A percentile compares a stretch with the other conserved stretches of the same genome.
Conservation (phyloP, 2,797 vertebrate genomes). For the Parauchenoglanis ngamensis region DNA sequence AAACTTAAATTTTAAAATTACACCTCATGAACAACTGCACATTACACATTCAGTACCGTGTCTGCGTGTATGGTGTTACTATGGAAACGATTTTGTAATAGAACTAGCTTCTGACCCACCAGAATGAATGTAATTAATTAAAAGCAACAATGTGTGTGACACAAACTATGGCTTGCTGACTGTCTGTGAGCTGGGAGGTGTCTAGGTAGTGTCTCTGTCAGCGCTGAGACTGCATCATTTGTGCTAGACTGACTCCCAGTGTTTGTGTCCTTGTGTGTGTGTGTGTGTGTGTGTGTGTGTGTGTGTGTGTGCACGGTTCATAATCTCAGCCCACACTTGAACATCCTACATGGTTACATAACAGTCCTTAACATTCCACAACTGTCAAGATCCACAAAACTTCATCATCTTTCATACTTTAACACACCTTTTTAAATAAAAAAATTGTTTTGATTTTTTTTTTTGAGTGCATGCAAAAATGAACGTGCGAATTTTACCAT, state of each 20-base stretch:
- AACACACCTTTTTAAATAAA: not conserved
- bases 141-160: not conserved
- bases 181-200: not conserved
- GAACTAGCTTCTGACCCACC: not conserved
- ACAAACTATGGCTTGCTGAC: not conserved
- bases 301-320: not conserved
- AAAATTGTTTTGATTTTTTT: not conserved
- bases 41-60: not conserved
- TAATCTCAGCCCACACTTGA: not conserved
- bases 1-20: not conserved
- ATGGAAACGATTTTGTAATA: not conserved
- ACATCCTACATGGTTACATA: not conserved
- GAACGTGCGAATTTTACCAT: no score
- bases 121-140: not conserved
- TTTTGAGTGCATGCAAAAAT: no score
- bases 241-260: constrained; percentile 9
- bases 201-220: constrained; percentile 37
- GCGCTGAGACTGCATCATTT: constrained; percentile 45
- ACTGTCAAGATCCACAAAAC: not conserved
- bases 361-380: constrained; percentile 1
- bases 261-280: constrained; percentile 32
- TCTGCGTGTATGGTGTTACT: not conserved
- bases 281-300: constrained; percentile 37
- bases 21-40: not conserved
- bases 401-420: not conserved